Evolutionary conservation across 2,888 invertebrate genomes (phyloP).

Genomic region (Nephrotoma flavescens): DNA sequence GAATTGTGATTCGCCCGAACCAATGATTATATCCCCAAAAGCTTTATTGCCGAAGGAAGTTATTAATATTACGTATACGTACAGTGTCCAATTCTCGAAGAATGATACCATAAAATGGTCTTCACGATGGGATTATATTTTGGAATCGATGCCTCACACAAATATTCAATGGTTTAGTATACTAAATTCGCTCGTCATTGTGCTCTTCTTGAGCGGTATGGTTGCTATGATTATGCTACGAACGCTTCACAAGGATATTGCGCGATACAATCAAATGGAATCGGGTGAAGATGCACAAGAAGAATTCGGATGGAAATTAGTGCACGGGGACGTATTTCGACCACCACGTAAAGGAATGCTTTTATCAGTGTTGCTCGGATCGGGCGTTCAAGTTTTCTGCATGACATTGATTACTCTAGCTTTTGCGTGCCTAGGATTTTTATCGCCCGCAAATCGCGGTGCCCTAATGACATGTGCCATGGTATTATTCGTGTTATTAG

Average conservation of each 20-base stretch:
- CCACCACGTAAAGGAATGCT: constrained; percentile 95
- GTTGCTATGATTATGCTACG: constrained; percentile 97
- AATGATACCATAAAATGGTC: constrained; percentile 91
- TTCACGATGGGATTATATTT: constrained; percentile 97
- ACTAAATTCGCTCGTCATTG: constrained; percentile 92
- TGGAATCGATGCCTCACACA: constrained; percentile 95
- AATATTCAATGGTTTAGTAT: constrained; percentile 99
- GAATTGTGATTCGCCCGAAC: constrained; percentile 39
- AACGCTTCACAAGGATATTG: constrained; percentile 96
- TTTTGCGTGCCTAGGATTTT: constrained; percentile 97
- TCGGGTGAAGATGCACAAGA: constrained; percentile 86
- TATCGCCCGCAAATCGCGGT: constrained; percentile 96
- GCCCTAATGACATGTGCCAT: constrained; percentile 97
- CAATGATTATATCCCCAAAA: constrained; percentile 55
- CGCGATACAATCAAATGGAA: constrained; percentile 92
- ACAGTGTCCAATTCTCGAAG: constrained; percentile 64
- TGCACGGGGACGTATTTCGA: constrained; percentile 95
- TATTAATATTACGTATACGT: constrained; percentile 67
- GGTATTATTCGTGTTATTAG: constrained; percentile 91
- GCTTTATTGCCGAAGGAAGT: constrained; percentile 33
- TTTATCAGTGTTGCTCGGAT: constrained; percentile 88
- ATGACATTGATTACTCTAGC: constrained; percentile 93
- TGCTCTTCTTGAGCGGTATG: constrained; percentile 95
- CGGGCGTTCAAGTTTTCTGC: constrained; percentile 86
- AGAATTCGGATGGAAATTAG: constrained; percentile 79